Evolutionary conservation across 2,888 invertebrate species (phyloP), one percentile per base, ranked within the genome.

Genomic region (Dendrolimus houi): DNA sequence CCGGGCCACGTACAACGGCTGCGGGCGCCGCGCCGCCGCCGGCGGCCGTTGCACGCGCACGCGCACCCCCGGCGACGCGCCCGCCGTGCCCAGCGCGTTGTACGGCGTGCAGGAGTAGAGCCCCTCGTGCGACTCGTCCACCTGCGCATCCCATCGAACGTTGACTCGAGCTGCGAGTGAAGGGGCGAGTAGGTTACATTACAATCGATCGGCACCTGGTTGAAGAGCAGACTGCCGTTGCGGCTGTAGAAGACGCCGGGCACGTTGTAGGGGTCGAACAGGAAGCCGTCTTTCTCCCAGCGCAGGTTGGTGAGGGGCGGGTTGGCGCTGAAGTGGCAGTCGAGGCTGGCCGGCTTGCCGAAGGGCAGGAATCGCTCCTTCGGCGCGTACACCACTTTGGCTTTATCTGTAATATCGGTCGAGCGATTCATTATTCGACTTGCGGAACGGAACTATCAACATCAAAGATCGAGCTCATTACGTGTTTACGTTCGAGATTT

Each of bases 211-310:
- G 29, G 29, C 52, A 89, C 91, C 90, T 95, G 94, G 70, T 94
- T 95, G 75, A 96, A 96, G 67, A 93, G 95, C 53, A 97, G 89
- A 68, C 96, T 96, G 57, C 97, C 97, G 80, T 97, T 97, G 70
- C 94, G 91, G 72, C 96, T 93, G 77, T 95, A 96, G 79, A 95
- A 96, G 0, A 97, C 96, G 14, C 96, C 97, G 64, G 93, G 96
- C 54, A 96, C 96, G 81, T 96, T 96, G 87, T 96, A 96, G 0
- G 97, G 96, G 78, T 97, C 97, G 81, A 96, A 97, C 1, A 96
- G 93, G 69, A 97, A 95, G 14, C 96, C 97, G 79, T 98, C 97
- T 81, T 98, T 98, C 79, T 97, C 97, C 98, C 98, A 98, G 64
- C 96, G 94, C 59, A 98, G 91, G 77, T 96, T 96, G 56, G 96